Percentiles rank a stretch among this genome's conserved stretches.
These are phyloP conservation scores for Pelvicachromis taeniatus DNA, from an alignment of 2,113 vertebrate species.

Conservation along the genomic window DNA sequence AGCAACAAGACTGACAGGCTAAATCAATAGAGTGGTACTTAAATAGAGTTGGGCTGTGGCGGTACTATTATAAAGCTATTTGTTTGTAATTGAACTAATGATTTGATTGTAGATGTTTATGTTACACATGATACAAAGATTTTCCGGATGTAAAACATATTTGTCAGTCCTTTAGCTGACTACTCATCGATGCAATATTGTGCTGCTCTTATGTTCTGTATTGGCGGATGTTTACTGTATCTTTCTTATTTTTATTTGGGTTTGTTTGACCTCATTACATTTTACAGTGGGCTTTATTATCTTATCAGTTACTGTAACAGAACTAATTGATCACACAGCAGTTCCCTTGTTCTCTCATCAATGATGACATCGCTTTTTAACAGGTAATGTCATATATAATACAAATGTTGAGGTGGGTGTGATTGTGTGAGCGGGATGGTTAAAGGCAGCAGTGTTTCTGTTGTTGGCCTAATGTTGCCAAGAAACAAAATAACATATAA, in stretches of 20 bases:
- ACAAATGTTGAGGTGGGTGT: neutral
- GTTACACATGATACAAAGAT: neutral
- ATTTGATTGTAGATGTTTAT: neutral
- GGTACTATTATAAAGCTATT: neutral
- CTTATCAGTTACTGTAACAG: neutral
- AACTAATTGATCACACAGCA: neutral
- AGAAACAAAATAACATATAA: neutral
- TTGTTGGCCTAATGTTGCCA: neutral
- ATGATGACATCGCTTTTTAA: neutral
- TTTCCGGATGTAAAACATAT: neutral
- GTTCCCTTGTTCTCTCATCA: neutral
- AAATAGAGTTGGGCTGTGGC: neutral
- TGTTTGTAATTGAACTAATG: neutral
- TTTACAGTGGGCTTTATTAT: neutral
- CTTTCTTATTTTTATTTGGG: neutral
- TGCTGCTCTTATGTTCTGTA: neutral
- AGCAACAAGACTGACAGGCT: slow-evolving; percentile 2
- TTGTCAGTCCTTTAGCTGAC: neutral
- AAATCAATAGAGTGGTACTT: slow-evolving; percentile 42
- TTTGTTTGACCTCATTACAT: neutral
- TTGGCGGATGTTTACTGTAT: neutral
- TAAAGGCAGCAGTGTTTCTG: neutral
- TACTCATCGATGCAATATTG: neutral
- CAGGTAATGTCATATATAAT: neutral
- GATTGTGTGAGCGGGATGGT: neutral